A percentile compares a stretch with the other conserved stretches of the same genome.
These are phyloP conservation scores for Neotoxoptera formosana DNA, from an alignment of 1,140 invertebrate species.

Conservation along the genomic window DNA sequence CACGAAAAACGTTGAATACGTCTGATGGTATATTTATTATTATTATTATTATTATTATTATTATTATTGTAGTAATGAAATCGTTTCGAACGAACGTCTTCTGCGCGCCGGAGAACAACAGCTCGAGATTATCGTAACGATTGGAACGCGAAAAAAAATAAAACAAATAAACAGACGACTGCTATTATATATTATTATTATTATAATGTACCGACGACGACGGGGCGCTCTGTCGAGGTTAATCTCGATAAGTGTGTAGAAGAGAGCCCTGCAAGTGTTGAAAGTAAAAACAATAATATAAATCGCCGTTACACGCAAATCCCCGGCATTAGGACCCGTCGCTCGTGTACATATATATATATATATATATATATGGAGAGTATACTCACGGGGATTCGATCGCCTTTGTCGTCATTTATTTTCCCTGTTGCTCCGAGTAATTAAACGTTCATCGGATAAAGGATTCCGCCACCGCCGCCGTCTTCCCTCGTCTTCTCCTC, in stretches of 20 bases:
- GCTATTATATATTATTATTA: too few relatives aligned
- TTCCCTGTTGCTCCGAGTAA: constrained; percentile 42
- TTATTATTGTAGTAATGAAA: not conserved
- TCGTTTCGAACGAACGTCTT: not conserved
- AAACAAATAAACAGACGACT: not conserved
- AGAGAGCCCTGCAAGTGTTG: not conserved
- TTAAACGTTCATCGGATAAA: constrained; percentile 13
- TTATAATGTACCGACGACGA: too few relatives aligned
- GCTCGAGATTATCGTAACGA: constrained; percentile 23
- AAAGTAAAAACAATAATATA: constrained; percentile 31
- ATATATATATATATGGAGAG: not conserved
- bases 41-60: too few relatives aligned
- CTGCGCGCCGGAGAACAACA: not conserved
- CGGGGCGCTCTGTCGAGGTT: not conserved
- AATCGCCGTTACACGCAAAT: constrained; percentile 52
- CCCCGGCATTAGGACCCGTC: constrained; percentile 12
- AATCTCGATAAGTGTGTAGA: constrained; percentile 46
- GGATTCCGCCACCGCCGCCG: not conserved
- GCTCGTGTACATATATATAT: too few relatives aligned
- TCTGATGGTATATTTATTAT: too few relatives aligned
- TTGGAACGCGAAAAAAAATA: not conserved
- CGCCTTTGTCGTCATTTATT: constrained; percentile 43
- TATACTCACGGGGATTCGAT: constrained; percentile 37
- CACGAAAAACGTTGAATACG: too few relatives aligned
- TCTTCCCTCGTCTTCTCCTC: not conserved